Evolutionary conservation across 2,113 vertebrate genomes (phyloP).

Genomic region (Aegithalos caudatus): DNA sequence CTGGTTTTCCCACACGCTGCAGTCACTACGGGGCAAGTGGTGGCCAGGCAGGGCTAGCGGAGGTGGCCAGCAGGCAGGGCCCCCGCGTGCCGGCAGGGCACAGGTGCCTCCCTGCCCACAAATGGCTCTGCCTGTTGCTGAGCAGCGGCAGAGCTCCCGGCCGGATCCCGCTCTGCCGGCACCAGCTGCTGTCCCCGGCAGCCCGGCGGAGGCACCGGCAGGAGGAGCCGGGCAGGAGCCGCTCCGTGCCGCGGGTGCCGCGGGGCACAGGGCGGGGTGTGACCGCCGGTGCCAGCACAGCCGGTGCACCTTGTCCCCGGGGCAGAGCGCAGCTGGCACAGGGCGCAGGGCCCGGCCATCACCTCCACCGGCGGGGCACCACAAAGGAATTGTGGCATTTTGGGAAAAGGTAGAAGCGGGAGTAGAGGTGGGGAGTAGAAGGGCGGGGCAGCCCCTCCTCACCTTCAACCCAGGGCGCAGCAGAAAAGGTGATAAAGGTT

Average conservation of each 20-base stretch:
- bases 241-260: neutral
- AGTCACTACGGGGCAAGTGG: accelerated
- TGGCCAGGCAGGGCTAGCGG: neutral
- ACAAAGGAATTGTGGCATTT: accelerated
- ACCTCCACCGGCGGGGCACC: accelerated
- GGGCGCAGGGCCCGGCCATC: accelerated
- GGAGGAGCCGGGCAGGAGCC: neutral
- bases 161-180: neutral
- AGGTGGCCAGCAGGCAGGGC: neutral
- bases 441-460: neutral
- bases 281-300: neutral
- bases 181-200: neutral
- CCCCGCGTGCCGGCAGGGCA: too few species aligned
- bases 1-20: accelerated
- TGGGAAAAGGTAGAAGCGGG: neutral
- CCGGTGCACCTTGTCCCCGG: neutral
- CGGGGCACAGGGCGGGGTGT: neutral
- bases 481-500: neutral
- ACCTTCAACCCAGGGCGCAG: accelerated
- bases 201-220: accelerated
- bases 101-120: neutral
- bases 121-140: neutral
- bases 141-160: neutral
- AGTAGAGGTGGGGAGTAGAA: neutral
- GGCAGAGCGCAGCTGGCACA: neutral